phyloP scores from a whole-genome alignment of 2,113 vertebrate genomes.

The Pseudolaguvia tuberculata region DNA sequence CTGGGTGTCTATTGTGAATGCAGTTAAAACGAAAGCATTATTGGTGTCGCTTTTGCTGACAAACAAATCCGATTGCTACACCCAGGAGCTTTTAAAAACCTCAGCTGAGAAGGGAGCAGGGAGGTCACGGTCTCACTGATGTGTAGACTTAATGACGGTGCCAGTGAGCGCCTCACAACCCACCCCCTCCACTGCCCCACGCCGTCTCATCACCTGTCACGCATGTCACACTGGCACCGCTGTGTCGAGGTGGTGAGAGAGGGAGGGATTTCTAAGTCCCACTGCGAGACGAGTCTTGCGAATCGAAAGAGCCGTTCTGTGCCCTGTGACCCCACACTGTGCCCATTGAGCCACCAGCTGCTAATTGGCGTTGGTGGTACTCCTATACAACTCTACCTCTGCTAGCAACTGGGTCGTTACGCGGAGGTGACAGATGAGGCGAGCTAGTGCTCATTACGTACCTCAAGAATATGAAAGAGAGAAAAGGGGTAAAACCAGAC shows the following conservation, averaged over 20 bases:
- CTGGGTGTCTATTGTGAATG: not conserved
- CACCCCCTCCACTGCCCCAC: constrained; percentile 40
- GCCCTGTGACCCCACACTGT: constrained; percentile 61
- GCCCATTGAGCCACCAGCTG: constrained; percentile 53
- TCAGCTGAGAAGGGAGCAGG: constrained; percentile 38
- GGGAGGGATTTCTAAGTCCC: constrained; percentile 29
- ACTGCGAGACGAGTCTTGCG: constrained; percentile 31
- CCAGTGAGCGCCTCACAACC: constrained; percentile 48
- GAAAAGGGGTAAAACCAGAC: not conserved
- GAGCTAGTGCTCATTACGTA: constrained; percentile 39
- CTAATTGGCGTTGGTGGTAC: constrained; percentile 65
- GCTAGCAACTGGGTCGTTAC: constrained; percentile 13
- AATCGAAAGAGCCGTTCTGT: constrained; percentile 52
- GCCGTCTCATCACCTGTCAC: constrained; percentile 59
- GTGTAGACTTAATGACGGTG: constrained; percentile 52
- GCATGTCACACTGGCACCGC: constrained; percentile 38
- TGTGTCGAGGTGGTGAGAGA: not conserved
- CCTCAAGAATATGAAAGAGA: constrained; percentile 9
- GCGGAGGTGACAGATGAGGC: not conserved
- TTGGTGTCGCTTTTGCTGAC: not conserved
- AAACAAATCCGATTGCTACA: constrained; percentile 26
- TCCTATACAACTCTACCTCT: constrained; percentile 40
- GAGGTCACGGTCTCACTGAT: constrained; percentile 53
- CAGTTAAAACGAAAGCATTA: not conserved
- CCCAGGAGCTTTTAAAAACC: constrained; percentile 29